phyloP scores from a whole-genome alignment of 2,888 invertebrate species.

The Chrysopilus asiliformis region DNA sequence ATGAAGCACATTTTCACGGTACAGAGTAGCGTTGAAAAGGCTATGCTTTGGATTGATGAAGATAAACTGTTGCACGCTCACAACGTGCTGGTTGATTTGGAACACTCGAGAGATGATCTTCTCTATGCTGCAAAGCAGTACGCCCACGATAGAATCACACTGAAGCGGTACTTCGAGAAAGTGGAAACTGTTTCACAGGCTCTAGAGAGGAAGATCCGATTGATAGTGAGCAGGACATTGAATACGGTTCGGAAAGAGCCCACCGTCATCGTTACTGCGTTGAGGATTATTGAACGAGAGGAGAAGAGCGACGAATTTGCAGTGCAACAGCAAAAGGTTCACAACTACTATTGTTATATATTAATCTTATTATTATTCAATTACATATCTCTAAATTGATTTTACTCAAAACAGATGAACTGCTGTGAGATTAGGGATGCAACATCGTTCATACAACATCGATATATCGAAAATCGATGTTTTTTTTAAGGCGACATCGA shows the following conservation, averaged over 20 bases:
- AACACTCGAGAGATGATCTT: conserved; percentile 91
- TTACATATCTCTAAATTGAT: no score
- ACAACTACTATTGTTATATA: no score
- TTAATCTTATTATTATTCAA: no score
- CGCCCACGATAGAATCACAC: conserved; percentile 76
- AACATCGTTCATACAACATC: no score
- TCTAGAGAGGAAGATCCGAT: conserved; percentile 80
- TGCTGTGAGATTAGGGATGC: no score
- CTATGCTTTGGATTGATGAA: conserved; percentile 85
- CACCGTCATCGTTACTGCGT: conserved; percentile 86
- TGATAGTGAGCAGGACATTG: conserved; percentile 78
- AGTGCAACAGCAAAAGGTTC: conserved; percentile 42
- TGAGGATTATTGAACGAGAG: conserved; percentile 93
- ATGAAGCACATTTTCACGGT: conserved; percentile 96
- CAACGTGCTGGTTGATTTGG: conserved; percentile 85
- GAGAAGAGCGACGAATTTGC: conserved; percentile 89
- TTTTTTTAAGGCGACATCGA: no score
- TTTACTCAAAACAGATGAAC: no score
- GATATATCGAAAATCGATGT: no score
- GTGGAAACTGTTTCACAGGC: conserved; percentile 80
- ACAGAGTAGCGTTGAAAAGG: conserved; percentile 89
- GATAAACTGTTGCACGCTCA: conserved; percentile 92
- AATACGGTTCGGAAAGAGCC: conserved; percentile 92
- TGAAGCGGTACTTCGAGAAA: conserved; percentile 93
- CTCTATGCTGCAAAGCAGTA: conserved; percentile 83